These are phyloP conservation scores for Psittacula cyanocephala DNA, from an alignment of 2,113 vertebrate species.

Conservation along the genomic window DNA sequence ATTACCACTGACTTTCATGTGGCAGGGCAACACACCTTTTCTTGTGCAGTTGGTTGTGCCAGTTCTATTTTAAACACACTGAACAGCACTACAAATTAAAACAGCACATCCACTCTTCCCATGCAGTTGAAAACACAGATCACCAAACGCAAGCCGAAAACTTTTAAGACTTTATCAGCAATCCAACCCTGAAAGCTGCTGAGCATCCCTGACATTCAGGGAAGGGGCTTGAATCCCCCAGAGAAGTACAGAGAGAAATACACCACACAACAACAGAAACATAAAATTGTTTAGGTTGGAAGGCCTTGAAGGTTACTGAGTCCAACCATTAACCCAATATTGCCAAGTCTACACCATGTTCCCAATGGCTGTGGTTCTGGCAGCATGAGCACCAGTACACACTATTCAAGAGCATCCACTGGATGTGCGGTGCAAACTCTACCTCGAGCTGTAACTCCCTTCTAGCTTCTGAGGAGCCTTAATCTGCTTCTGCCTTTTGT, in stretches of 20 bases:
- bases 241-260: neutral
- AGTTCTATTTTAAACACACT: conserved; percentile 7
- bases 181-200: neutral
- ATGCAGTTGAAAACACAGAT: neutral
- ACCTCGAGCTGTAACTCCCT: neutral
- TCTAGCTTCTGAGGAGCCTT: neutral
- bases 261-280: neutral
- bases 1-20: conserved; percentile 44
- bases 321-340: neutral
- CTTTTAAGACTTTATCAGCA: neutral
- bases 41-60: neutral
- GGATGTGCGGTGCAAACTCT: neutral
- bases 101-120: neutral
- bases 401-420: neutral
- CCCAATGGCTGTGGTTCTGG: fast-evolving
- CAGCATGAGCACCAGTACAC: fast-evolving
- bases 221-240: neutral
- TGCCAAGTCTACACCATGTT: neutral
- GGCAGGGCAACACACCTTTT: conserved; percentile 14
- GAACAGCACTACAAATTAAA: neutral
- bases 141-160: neutral
- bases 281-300: neutral
- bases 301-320: neutral
- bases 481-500: conserved; percentile 48
- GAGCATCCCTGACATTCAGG: neutral